phyloP scores from a whole-genome alignment of 2,888 invertebrate genomes.

The Phymatocera aterrima region DNA sequence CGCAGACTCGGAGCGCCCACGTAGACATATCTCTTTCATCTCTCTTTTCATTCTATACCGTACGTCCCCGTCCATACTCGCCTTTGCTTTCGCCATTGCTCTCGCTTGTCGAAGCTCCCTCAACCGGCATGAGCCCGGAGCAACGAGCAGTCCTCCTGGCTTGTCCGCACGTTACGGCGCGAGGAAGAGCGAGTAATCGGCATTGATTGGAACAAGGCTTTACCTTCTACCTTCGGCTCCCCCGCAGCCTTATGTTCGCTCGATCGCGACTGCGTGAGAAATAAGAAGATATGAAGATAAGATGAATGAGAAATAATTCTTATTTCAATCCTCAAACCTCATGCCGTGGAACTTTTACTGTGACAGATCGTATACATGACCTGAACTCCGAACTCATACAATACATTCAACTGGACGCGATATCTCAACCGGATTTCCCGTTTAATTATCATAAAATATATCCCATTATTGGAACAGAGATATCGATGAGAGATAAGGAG shows the following conservation, averaged over 20 bases:
- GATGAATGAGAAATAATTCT: too few relatives aligned
- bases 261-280: slow-evolving; percentile 33
- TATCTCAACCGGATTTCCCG: too few relatives aligned
- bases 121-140: background rate
- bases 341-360: too few relatives aligned
- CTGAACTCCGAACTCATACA: too few relatives aligned
- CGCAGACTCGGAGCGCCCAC: slow-evolving; percentile 5
- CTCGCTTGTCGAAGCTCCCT: slow-evolving; percentile 17
- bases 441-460: too few relatives aligned
- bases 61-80: background rate
- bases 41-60: slow-evolving; percentile 24
- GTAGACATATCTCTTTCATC: background rate
- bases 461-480: too few relatives aligned
- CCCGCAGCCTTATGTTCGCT: background rate
- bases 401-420: too few relatives aligned
- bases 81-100: slow-evolving; percentile 28
- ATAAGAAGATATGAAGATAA: too few relatives aligned
- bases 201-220: slow-evolving; percentile 38
- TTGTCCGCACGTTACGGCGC: slow-evolving; percentile 8
- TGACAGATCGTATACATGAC: too few relatives aligned
- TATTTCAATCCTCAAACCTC: too few relatives aligned
- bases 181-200: slow-evolving; percentile 36
- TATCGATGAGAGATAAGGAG: too few relatives aligned
- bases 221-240: background rate
- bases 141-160: slow-evolving; percentile 21